Evolutionary conservation across 2,797 vertebrate genomes (phyloP), one percentile per base, ranked within the genome.

Genomic region (Semotilus atromaculatus): DNA sequence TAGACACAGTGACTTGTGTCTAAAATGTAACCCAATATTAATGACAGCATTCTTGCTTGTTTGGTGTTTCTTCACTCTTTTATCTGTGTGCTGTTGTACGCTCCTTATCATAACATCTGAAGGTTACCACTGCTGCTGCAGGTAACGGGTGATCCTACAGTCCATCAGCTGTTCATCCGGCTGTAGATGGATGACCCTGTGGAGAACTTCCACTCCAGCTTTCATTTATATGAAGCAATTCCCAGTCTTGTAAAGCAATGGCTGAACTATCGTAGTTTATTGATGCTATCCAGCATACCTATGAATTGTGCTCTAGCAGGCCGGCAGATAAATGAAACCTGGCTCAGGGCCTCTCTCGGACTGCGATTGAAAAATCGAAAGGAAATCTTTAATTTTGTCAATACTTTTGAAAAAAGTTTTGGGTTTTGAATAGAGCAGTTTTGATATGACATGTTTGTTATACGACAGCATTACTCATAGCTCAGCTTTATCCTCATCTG

Each of bases 221-320:
- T 70, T 45, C 14, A 34, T 81, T 66, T 75, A 64, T 75, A 64
- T 53, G 66, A 78, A 62, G 26, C 72, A 64, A 85, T 85, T 86
- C 68, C 34, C 40, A 82, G 81, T 83, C 80, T 55, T 88, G 79
- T 79, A 89, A 88, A 78, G 79, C 66, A 86, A 72, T 43, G 66
- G 53, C 75, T 64, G n/a, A 64, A 58, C 71, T 80, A 81, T 88
- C 75, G 81, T 86, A 26, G 75, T 86, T 88, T 89, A 89, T 86
- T 88, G 86, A 88, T 77, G 85, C 72, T 71, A 80, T 88, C 82
- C 62, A 86, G 80, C 62, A 83, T 73, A 73, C 48, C 86, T 70
- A 81, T 89, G 86, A 89, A 85, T 86, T 85, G 84, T 77, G 80
- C 79, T 72, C 55, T 21, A 80, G 80, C 29, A 29, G 26, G 9